A percentile compares a stretch with the other conserved stretches of the same genome.
Conservation (phyloP, 2,113 vertebrate species). For the Athene noctua region DNA sequence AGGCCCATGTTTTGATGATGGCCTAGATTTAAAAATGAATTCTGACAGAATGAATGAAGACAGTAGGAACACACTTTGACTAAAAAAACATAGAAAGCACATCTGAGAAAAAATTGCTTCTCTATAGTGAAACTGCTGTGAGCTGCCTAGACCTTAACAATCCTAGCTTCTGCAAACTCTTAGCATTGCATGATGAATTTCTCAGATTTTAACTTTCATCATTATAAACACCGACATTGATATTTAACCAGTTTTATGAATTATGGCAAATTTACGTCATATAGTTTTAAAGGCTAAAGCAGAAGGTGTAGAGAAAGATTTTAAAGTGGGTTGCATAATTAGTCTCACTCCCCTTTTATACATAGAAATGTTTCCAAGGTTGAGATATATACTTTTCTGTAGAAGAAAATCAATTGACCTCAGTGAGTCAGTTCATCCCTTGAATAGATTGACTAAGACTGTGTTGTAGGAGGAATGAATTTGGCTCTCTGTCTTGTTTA, state of each 20-base stretch:
- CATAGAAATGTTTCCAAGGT: neutral
- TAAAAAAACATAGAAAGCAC: neutral
- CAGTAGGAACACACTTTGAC: neutral
- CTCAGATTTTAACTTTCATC: neutral
- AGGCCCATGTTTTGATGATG: neutral
- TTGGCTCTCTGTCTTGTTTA: neutral
- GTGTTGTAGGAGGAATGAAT: neutral
- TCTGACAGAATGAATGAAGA: neutral
- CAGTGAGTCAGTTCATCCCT: neutral
- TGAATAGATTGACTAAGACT: neutral
- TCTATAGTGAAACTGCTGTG: neutral
- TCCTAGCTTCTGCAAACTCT: neutral
- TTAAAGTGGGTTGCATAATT: neutral
- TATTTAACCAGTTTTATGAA: neutral
- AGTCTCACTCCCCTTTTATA: neutral
- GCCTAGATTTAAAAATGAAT: neutral
- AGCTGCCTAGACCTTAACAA: neutral
- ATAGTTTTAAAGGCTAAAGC: neutral
- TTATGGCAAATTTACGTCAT: neutral
- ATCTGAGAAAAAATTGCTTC: neutral
- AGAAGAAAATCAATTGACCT: neutral
- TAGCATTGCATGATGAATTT: neutral
- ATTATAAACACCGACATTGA: neutral
- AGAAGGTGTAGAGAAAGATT: neutral
- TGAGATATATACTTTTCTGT: rapidly evolving